phyloP scores from a whole-genome alignment of 1,140 invertebrate genomes.

The Heliconius congener region DNA sequence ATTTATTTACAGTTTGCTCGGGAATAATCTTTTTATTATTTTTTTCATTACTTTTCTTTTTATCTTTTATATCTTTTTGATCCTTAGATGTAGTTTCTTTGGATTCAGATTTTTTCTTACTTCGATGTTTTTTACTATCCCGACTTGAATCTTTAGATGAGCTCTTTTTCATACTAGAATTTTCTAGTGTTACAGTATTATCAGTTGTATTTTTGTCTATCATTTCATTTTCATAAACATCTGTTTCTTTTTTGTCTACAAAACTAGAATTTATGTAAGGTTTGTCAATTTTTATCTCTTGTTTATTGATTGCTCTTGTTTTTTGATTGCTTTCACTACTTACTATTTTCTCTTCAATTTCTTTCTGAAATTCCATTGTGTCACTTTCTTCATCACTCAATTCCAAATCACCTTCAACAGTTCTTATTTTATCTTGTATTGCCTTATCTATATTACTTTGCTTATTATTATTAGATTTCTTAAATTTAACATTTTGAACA shows the following conservation, averaged over 20 bases:
- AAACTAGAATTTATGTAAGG: background rate
- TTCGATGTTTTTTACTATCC: constrained; percentile 40
- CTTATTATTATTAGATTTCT: background rate
- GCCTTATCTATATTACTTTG: constrained; percentile 24
- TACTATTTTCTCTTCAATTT: constrained; percentile 5
- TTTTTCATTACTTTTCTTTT: constrained; percentile 35
- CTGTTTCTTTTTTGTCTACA: constrained; percentile 13
- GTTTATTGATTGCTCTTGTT: background rate
- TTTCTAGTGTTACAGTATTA: background rate
- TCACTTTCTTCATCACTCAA: constrained; percentile 72
- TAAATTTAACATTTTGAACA: background rate
- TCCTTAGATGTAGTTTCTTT: constrained; percentile 35
- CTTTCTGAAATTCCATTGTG: constrained; percentile 41
- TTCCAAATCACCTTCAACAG: constrained; percentile 65
- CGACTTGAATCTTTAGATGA: constrained; percentile 22
- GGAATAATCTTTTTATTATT: constrained; percentile 28
- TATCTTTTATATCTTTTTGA: constrained; percentile 17
- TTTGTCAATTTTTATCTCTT: constrained; percentile 6
- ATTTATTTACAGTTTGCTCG: constrained; percentile 49
- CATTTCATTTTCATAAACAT: background rate
- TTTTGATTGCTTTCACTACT: constrained; percentile 1
- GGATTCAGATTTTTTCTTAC: constrained; percentile 37
- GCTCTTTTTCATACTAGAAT: constrained; percentile 10
- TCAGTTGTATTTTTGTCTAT: background rate
- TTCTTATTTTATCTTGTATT: constrained; percentile 32